Percentiles rank a stretch among this genome's conserved stretches.
Conservation (phyloP, 2,797 vertebrate genomes). For the Holocentrus rufus region DNA sequence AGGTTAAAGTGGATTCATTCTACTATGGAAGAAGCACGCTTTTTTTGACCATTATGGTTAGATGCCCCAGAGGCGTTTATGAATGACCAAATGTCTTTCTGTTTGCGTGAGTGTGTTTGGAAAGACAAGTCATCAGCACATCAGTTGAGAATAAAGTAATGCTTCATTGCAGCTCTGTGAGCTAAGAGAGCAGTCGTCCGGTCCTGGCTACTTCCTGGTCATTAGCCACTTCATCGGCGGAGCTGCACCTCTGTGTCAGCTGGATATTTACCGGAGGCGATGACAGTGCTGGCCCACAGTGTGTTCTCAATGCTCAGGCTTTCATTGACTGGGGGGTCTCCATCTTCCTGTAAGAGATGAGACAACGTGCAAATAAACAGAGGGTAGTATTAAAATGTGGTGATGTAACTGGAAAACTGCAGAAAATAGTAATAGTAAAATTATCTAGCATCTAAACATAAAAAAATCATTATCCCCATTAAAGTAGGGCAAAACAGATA, state of each 20-base stretch:
- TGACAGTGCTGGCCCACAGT: constrained; percentile 96
- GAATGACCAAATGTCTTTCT: constrained; percentile 16
- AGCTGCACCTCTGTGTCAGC: background rate
- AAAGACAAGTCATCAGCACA: constrained; percentile 25
- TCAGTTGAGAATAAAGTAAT: constrained; percentile 1
- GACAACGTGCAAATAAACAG: constrained; percentile 14
- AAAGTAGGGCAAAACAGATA: background rate
- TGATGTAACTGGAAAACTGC: background rate
- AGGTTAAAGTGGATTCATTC: constrained; percentile 31
- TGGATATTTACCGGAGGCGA: constrained; percentile 91
- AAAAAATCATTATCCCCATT: background rate
- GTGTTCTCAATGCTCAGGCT: constrained; percentile 98
- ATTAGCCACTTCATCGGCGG: background rate
- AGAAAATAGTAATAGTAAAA: background rate
- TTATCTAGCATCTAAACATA: background rate
- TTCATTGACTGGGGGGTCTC: constrained; percentile 94
- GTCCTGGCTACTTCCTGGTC: constrained; percentile 25
- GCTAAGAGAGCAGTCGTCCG: background rate
- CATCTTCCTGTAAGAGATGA: constrained; percentile 87
- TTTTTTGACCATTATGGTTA: constrained; percentile 21
- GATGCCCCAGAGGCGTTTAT: constrained; percentile 22
- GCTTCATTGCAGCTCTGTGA: background rate
- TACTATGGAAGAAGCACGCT: constrained; percentile 13
- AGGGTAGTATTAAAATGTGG: background rate
- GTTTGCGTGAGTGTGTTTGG: constrained; percentile 32